Evolutionary conservation across 2,797 vertebrate genomes (phyloP).

Genomic region (Chromis chromis): DNA sequence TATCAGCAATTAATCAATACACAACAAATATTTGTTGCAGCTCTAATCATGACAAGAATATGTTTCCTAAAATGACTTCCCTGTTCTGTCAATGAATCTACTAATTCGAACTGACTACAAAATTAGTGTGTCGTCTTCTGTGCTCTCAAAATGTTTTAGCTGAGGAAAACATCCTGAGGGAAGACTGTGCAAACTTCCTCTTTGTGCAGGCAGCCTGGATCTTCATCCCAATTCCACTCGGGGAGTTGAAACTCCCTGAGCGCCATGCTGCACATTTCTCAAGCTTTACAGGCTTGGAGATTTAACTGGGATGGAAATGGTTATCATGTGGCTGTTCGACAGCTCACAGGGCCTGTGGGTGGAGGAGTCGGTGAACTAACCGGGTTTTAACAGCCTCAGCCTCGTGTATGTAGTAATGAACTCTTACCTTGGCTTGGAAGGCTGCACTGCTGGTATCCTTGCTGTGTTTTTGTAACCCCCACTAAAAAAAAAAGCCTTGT

Average conservation of each 20-base stretch:
- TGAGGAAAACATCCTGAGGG: slow-evolving; percentile 43
- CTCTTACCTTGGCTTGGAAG: slow-evolving; percentile 76
- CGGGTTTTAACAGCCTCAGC: slow-evolving; percentile 58
- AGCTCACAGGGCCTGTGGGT: slow-evolving; percentile 46
- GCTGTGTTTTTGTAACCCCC: slow-evolving; percentile 81
- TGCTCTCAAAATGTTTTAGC: slow-evolving; percentile 20
- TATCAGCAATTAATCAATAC: background rate
- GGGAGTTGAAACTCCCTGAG: slow-evolving; percentile 42
- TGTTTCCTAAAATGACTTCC: background rate
- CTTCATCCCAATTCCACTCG: slow-evolving; percentile 49
- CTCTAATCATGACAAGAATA: background rate
- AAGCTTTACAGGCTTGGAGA: slow-evolving; percentile 59
- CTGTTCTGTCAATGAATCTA: background rate
- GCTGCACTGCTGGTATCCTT: slow-evolving; percentile 66
- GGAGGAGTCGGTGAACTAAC: slow-evolving; percentile 51
- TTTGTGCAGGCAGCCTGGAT: slow-evolving; percentile 45
- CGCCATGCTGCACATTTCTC: slow-evolving; percentile 46
- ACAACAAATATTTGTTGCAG: background rate
- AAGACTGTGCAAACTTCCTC: slow-evolving; percentile 47
- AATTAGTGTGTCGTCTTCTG: slow-evolving; percentile 28
- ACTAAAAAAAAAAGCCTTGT: slow-evolving; percentile 65
- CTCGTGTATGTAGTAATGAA: slow-evolving; percentile 71
- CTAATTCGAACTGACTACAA: slow-evolving; percentile 20
- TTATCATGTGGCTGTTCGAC: slow-evolving; percentile 62
- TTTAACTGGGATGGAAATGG: slow-evolving; percentile 67